These are phyloP conservation scores for Cyanistes caeruleus DNA, from an alignment of 2,113 vertebrate genomes.

Conservation along the genomic window DNA sequence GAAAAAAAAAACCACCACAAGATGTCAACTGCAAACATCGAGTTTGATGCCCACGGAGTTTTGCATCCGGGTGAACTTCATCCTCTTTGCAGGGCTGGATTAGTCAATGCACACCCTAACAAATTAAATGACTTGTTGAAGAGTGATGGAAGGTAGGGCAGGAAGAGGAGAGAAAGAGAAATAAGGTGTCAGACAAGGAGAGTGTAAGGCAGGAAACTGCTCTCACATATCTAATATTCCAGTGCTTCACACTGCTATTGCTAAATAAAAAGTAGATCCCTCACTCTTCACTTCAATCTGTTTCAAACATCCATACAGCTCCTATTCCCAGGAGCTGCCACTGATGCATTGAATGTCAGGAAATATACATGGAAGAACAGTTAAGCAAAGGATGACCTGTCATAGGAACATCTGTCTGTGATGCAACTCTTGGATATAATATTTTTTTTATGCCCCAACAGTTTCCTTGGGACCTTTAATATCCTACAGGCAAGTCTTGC, in stretches of 20 bases:
- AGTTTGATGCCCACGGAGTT: neutral
- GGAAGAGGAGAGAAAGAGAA: neutral
- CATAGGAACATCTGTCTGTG: slow-evolving; percentile 46
- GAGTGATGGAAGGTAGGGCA: neutral
- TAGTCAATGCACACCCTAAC: neutral
- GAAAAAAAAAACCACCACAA: neutral
- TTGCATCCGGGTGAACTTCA: neutral
- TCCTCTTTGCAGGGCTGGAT: neutral
- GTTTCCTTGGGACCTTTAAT: slow-evolving; percentile 27
- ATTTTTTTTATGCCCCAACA: slow-evolving; percentile 4
- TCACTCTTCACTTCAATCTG: slow-evolving; percentile 14
- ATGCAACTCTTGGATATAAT: neutral
- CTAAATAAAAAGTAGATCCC: neutral
- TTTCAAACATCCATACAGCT: neutral
- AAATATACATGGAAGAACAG: neutral
- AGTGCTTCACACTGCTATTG: neutral
- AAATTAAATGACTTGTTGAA: neutral
- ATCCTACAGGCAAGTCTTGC: neutral
- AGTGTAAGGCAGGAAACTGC: neutral
- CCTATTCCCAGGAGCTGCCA: slow-evolving; percentile 10
- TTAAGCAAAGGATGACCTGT: neutral
- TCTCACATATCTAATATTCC: neutral
- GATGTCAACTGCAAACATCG: neutral
- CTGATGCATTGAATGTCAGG: neutral
- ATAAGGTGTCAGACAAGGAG: neutral